phyloP scores from a whole-genome alignment of 2,113 vertebrate species.

The Parotia lawesii region DNA sequence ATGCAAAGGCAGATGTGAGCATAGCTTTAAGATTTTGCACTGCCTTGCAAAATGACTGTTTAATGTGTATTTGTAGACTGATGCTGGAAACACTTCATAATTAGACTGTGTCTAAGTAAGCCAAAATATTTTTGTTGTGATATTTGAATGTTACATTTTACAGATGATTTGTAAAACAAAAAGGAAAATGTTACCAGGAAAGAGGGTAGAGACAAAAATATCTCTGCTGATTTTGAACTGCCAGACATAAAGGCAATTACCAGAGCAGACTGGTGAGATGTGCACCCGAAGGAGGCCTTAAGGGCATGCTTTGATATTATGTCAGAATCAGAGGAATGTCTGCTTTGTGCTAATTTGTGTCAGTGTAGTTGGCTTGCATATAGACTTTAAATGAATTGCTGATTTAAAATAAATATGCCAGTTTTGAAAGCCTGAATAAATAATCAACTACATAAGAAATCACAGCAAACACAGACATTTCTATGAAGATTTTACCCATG shows the following conservation, averaged over 20 bases:
- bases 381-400: not conserved
- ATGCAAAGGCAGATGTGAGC: not conserved
- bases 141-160: not conserved
- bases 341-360: slow-evolving; percentile 37
- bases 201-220: not conserved
- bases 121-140: not conserved
- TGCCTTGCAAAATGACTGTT: not conserved
- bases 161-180: not conserved
- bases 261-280: slow-evolving; percentile 11
- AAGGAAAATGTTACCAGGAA: not conserved
- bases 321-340: slow-evolving; percentile 18
- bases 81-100: not conserved
- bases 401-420: not conserved
- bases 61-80: not conserved
- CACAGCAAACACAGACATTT: not conserved
- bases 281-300: not conserved
- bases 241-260: slow-evolving; percentile 44
- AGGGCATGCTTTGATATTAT: not conserved
- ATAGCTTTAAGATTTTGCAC: not conserved
- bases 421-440: not conserved
- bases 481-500: not conserved
- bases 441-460: not conserved
- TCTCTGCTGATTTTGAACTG: not conserved
- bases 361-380: not conserved
- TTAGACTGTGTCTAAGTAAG: not conserved